Base-by-base conservation (phyloP, 2,888 invertebrate species). In the Empis livida region DNA sequence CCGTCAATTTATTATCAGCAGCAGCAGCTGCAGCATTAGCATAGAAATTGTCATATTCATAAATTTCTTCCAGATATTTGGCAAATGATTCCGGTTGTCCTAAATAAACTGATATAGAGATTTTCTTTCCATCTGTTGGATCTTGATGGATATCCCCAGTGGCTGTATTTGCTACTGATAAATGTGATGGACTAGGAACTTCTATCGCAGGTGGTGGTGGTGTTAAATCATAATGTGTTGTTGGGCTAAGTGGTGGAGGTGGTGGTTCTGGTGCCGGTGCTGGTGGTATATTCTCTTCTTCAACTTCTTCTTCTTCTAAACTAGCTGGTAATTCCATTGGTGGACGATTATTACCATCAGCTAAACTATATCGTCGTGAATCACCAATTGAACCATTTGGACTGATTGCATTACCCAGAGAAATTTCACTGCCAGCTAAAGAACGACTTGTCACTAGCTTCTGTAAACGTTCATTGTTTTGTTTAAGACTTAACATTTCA, bases 401-500 rank as follows among this genome's bases (percentile, higher is more conserved):
- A 52, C 68, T 68, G 13, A 67, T 62, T 8, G 68, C 67, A 55
- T 67, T 65, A 2, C 77, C 77, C 17, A 79, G 60, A 3, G 79
- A 79, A 38, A 68, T 77, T 56, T 78, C 78, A 47, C 78, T 78
- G 15, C 79, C 79, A 6, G 78, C 78, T 50, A 79, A 60, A 1
- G 78, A 79, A 37, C 78, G 71, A 50, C 76, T 78, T 53, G 78
- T 78, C 46, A 95, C 91, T 64, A 95, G 72, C 59, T 90, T 78
- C 63, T 94, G 94, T 1, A 96, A 76, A 23, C 95, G 78, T 65
- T 95, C 93, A 67, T 97, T 96, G 71, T 97, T 96, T 60, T 95
- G 92, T 66, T 95, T 95, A 58, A 99, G 73, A 61, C 88, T 91
- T 62, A 92, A 75, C 93, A 97, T 96, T 72, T 99, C 96, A 67